Conservation (phyloP, 2,888 invertebrate species). For the Andrena bicolor region DNA sequence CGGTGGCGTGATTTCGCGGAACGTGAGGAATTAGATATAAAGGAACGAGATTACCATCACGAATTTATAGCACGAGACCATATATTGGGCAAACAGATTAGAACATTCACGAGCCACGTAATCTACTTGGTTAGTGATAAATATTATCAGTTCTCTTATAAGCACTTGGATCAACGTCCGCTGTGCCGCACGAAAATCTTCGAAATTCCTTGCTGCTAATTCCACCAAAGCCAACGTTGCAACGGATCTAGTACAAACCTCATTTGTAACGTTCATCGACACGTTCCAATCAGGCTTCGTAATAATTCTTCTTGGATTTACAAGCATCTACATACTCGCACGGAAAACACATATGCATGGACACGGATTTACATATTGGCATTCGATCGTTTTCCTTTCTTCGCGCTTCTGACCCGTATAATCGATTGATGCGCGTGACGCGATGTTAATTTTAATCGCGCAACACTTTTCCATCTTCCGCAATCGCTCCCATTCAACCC, state of each 20-base stretch:
- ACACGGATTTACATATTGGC: neutral
- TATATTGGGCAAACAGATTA: neutral
- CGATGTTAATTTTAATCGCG: slow-evolving; percentile 7
- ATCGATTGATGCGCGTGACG: neutral
- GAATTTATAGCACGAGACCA: neutral
- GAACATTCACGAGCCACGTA: neutral
- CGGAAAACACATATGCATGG: neutral
- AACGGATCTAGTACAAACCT: neutral
- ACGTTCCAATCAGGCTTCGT: too few species aligned
- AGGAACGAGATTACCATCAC: neutral
- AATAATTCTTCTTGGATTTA: too few species aligned
- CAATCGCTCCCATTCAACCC: neutral
- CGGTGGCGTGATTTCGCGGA: neutral
- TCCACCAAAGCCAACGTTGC: too few species aligned
- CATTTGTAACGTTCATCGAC: too few species aligned
- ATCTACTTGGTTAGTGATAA: neutral
- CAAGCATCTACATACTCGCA: too few species aligned
- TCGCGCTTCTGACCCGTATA: neutral
- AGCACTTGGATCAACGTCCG: neutral
- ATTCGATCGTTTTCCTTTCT: neutral
- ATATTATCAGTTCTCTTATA: neutral
- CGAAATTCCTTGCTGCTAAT: neutral
- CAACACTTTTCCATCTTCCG: neutral
- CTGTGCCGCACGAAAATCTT: neutral
- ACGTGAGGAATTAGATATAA: neutral